Percentiles rank a stretch among this genome's conserved stretches.
Conservation (phyloP, 2,888 invertebrate species). For the Leptinotarsa tumamoca region DNA sequence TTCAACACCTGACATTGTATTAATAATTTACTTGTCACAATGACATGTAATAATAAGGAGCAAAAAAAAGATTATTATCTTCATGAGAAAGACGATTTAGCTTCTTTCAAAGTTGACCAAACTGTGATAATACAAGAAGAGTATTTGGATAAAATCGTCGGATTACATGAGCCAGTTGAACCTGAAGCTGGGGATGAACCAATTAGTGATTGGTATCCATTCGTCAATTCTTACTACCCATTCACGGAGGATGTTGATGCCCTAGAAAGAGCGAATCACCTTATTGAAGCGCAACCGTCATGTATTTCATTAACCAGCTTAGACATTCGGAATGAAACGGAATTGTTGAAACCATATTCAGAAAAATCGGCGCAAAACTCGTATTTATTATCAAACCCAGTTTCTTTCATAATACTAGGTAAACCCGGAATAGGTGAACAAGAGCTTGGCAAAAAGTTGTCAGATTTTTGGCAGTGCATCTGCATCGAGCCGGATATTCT, state of each 20-base stretch:
- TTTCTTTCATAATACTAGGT: conserved; percentile 72
- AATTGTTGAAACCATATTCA: conserved; percentile 62
- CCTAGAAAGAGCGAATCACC: conserved; percentile 60
- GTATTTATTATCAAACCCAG: conserved; percentile 69
- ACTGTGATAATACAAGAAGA: conserved; percentile 58
- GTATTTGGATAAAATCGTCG: conserved; percentile 53
- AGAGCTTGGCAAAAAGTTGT: conserved; percentile 70
- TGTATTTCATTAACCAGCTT: conserved; percentile 37
- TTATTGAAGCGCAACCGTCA: conserved; percentile 51
- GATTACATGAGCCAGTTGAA: conserved; percentile 45
- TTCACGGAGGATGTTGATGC: conserved; percentile 66
- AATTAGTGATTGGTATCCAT: conserved; percentile 59
- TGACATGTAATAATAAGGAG: conserved; percentile 29
- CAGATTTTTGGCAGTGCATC: conserved; percentile 71
- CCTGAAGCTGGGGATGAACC: conserved; percentile 21
- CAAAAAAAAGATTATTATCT: conserved; percentile 46
- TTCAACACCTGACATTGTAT: neutral
- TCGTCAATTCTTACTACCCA: conserved; percentile 65
- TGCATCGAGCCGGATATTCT: conserved; percentile 72
- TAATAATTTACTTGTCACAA: conserved; percentile 12
- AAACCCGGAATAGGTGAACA: conserved; percentile 71
- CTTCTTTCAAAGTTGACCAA: conserved; percentile 53
- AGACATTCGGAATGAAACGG: conserved; percentile 21
- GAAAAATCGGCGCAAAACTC: conserved; percentile 69
- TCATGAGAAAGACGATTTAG: conserved; percentile 35